A percentile compares a stretch with the other conserved stretches of the same genome.
phyloP scores from a whole-genome alignment of 2,888 invertebrate species.

The Ommatoiulus sabulosus region DNA sequence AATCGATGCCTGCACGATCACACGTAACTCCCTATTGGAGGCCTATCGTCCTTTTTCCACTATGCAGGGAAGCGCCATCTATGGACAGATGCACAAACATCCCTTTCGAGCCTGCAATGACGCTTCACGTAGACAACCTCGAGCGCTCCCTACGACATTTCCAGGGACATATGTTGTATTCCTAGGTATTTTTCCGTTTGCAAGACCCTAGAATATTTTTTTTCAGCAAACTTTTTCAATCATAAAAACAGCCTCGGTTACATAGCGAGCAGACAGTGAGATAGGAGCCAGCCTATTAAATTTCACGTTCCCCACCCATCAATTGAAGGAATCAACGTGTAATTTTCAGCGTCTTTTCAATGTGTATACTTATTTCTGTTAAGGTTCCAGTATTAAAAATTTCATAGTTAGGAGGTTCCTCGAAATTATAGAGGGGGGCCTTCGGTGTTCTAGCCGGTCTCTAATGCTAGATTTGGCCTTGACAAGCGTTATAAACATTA shows the following conservation, averaged over 20 bases:
- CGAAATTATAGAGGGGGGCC: constrained; percentile 18
- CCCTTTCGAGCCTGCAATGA: too few species aligned
- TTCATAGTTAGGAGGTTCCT: constrained; percentile 40
- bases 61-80: too few species aligned
- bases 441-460: not conserved
- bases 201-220: not conserved
- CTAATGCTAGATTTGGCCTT: constrained; percentile 31
- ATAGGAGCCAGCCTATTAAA: constrained; percentile 40
- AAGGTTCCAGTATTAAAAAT: constrained; percentile 18
- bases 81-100: too few species aligned
- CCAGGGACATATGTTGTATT: too few species aligned
- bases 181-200: not conserved
- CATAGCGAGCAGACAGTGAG: not conserved
- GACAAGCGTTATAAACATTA: not conserved
- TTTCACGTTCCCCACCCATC: constrained; percentile 29
- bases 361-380: constrained; percentile 24
- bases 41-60: too few species aligned
- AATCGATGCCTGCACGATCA: too few species aligned
- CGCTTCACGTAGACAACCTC: too few species aligned
- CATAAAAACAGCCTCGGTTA: not conserved
- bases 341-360: not conserved
- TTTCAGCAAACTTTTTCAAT: not conserved
- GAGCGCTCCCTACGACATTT: too few species aligned
- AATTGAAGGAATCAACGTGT: constrained; percentile 43
- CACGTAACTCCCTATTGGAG: too few species aligned